Base-by-base conservation (phyloP, 53 echinoderm and acorn worm species). In the Glandiceps talaboti region DNA sequence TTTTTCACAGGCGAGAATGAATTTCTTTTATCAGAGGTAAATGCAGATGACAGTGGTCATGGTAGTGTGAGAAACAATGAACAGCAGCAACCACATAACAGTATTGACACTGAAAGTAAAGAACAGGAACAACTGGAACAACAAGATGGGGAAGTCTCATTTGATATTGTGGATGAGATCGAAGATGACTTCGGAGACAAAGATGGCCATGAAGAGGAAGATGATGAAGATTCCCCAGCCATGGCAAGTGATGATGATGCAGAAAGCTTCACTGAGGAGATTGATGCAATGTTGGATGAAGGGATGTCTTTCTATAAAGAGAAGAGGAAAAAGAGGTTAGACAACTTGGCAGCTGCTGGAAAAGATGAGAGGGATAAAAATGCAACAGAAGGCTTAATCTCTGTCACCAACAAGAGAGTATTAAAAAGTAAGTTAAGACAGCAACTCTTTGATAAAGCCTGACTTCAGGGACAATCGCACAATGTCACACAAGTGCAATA, bases 241-340 rank as follows among this genome's bases (percentile, higher is more conserved):
- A 45, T 20, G 20, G 64, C 6, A 12, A 20, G 20, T 12, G 64
- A 45, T 6, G 64, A 45, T 45, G 64, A 45, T 12, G 64, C 64
- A 45, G 64, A 45, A 45, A 45, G 64, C 64, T 20, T 45, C 6
- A 45, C 64, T 45, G 64, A 45, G 25, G 94, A 92, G 31, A 86
- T 94, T 32, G 91, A 94, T 33, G 92, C 86, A 26, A 87, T 95
- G 27, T 80, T 95, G 25, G 95, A 95, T 27, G 88, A 90, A 73
- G 92, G 85, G 1, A 75, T 92, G 25, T 87, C 91, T 0, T 80
- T 86, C 45, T 81, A 86, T 73, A 87, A 88, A 77, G 85, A 86
- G 28, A 91, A 88, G 74, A 85, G 89, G 73, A 83, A 84, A 0
- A 85, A 84, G 33, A 77, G 32, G 33, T 64, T 32, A 33, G 77